Evolutionary conservation across 1,140 invertebrate genomes (phyloP), one percentile per base, ranked within the genome.

Genomic region (Drosophila melanica): DNA sequence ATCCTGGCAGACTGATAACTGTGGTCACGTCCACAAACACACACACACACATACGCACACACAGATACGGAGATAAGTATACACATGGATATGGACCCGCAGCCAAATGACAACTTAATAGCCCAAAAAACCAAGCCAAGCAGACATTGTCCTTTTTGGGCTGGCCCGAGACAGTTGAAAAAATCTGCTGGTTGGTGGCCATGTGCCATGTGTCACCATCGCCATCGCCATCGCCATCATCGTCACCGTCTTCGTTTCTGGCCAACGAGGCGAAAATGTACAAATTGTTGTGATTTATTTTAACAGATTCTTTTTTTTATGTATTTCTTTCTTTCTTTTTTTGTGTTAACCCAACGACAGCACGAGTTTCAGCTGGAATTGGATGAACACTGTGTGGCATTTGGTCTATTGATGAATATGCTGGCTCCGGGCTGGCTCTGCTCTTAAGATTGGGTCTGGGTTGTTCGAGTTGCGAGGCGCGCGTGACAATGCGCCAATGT

Each of bases 261-360:
- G 51, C 82, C 81, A 86, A 81, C 81, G 82, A 86, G 78, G 75
- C 81, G 82, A 86, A 86, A 86, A 87, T 87, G 82, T 86, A 86
- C 82, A 86, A 86, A 86, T 86, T 86, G 81, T 86, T 86, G 81
- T 86, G 81, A 86, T 86, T 86, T 86, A 86, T 86, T 86, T 86
- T 86, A 86, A 86, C 81, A 86, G 81, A 86, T 87, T 86, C 81
- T 86, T 80, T 23, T 20, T 20, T 20, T 20, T 20, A 1, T 20
- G 20, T 20, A 3, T 23, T 23, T 23, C 4, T 23, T 23, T 23
- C 4, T 23, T 23, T 2, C 81, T 86, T 81, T 86, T 80, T 76
- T 75, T 70, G 79, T 86, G 82, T 86, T 86, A 87, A 87, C 79
- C 82, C 67, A 81, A 75, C 71, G 45, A 51, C 44, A 47, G 57